Evolutionary conservation across 2,113 vertebrate species (phyloP).

Genomic region (Numenius arquata): DNA sequence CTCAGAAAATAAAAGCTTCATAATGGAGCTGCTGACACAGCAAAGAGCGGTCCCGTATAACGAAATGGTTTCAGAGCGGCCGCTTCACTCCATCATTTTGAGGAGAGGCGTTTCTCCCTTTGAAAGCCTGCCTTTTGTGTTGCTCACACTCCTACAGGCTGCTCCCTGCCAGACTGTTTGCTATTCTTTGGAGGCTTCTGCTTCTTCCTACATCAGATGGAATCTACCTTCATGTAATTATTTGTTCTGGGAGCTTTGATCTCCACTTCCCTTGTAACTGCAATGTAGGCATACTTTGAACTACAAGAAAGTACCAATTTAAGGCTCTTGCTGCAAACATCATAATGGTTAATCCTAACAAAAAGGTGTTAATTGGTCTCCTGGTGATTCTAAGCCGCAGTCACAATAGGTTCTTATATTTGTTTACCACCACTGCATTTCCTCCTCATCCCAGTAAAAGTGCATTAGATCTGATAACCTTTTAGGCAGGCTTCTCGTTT

Average conservation of each 20-base stretch:
- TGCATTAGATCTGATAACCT: not conserved
- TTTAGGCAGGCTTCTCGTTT: not conserved
- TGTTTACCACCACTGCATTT: slow-evolving; percentile 53
- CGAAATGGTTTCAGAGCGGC: not conserved
- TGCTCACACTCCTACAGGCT: not conserved
- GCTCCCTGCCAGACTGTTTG: slow-evolving; percentile 25
- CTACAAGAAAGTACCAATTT: slow-evolving; percentile 58
- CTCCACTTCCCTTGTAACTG: slow-evolving; percentile 58
- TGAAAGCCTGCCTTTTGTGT: slow-evolving; percentile 31
- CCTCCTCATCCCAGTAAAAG: slow-evolving; percentile 43
- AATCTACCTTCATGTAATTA: slow-evolving; percentile 62
- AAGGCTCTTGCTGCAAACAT: slow-evolving; percentile 62
- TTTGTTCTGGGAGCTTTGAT: slow-evolving; percentile 75
- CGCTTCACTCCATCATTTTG: not conserved
- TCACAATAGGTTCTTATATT: slow-evolving; percentile 39
- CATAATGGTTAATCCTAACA: slow-evolving; percentile 65
- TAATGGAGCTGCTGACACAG: slow-evolving; percentile 20
- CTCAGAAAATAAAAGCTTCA: not conserved
- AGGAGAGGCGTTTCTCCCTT: slow-evolving; percentile 8
- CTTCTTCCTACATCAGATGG: slow-evolving; percentile 39
- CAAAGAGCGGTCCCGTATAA: not conserved
- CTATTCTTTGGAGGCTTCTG: slow-evolving; percentile 30
- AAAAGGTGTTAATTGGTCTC: slow-evolving; percentile 73
- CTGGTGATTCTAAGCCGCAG: slow-evolving; percentile 49
- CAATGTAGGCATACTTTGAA: slow-evolving; percentile 59